phyloP scores from a whole-genome alignment of 1,140 invertebrate genomes.

The Anastatus disparis region DNA sequence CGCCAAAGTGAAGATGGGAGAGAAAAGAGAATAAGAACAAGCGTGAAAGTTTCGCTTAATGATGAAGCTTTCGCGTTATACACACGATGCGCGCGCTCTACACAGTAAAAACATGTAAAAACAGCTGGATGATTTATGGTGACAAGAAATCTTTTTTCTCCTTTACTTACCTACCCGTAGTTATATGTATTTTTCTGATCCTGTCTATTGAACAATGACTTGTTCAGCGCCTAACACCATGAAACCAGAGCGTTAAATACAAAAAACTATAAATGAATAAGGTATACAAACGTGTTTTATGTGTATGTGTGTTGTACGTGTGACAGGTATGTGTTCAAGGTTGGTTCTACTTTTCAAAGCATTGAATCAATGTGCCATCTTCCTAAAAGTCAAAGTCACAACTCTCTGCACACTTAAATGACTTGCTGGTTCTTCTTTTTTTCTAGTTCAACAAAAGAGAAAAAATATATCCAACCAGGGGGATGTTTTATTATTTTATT shows the following conservation, averaged over 20 bases:
- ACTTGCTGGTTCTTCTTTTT: constrained; percentile 7
- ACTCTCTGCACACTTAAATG: constrained; percentile 16
- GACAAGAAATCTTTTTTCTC: no score
- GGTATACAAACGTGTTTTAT: background rate
- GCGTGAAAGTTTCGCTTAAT: constrained; percentile 57
- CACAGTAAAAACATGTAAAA: constrained; percentile 60
- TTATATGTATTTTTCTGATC: no score
- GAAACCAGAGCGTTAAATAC: constrained; percentile 26
- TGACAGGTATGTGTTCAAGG: constrained; percentile 12
- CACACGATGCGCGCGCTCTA: constrained; percentile 9
- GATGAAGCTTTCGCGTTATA: constrained; percentile 41
- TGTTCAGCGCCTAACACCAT: constrained; percentile 2
- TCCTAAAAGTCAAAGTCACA: constrained; percentile 20
- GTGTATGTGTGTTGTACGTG: background rate
- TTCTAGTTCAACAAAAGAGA: constrained; percentile 6
- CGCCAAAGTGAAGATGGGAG: constrained; percentile 14
- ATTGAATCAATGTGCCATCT: background rate
- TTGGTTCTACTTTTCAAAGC: constrained; percentile 1
- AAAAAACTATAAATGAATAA: constrained; percentile 14
- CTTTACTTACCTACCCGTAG: no score
- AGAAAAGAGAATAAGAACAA: constrained; percentile 25
- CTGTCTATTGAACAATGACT: constrained; percentile 10
- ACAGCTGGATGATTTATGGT: constrained; percentile 58
- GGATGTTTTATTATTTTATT: background rate
- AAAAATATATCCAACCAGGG: background rate